Conservation (phyloP, 2,113 vertebrate species). For the Aptenodytes patagonicus region DNA sequence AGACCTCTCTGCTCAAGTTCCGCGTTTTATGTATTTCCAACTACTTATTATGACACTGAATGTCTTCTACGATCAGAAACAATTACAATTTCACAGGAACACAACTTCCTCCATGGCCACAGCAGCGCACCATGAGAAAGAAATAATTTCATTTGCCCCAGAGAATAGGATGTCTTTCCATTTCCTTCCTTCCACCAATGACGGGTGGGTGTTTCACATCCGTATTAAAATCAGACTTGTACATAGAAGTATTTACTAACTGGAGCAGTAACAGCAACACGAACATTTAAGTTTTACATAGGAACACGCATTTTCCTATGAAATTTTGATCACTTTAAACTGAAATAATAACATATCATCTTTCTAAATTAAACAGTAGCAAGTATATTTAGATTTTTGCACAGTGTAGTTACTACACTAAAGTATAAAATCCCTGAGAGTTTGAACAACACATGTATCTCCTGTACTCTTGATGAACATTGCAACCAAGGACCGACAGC, state of each 20-base stretch:
- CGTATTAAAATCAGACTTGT: neutral
- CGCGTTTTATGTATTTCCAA: neutral
- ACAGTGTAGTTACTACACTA: neutral
- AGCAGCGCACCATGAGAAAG: neutral
- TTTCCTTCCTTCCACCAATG: neutral
- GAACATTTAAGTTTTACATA: neutral
- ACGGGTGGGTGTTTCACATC: neutral
- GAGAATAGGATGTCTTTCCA: neutral
- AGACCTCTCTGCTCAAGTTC: neutral
- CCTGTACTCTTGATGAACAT: neutral
- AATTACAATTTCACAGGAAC: neutral
- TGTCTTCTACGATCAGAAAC: neutral
- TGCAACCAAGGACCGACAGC: neutral
- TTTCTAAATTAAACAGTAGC: neutral
- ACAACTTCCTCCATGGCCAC: neutral
- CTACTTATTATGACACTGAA: neutral
- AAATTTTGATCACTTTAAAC: neutral
- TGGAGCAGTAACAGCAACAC: neutral
- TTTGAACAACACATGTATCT: rapidly evolving
- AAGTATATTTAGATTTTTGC: neutral
- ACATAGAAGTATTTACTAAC: neutral
- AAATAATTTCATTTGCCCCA: neutral
- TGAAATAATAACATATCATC: neutral
- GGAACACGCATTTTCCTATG: neutral
- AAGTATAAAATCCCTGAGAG: neutral